Conservation (phyloP, 2,888 invertebrate species). For the Drosophila kokeensis region DNA sequence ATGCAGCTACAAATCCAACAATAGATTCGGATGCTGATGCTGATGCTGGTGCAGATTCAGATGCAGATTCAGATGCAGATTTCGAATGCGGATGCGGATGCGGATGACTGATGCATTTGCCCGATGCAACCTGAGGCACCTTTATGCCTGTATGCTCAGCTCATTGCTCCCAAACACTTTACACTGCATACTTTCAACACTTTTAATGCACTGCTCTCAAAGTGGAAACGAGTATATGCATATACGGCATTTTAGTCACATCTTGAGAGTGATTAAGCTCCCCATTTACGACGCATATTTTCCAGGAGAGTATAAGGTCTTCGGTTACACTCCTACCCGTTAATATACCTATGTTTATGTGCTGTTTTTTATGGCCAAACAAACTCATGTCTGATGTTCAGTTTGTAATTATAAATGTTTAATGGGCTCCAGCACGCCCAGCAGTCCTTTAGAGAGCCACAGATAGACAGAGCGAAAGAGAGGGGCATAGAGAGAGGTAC, state of each 20-base stretch:
- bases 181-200: conserved; percentile 44
- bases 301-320: not conserved
- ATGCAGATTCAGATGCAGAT: no score
- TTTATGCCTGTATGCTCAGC: conserved; percentile 31
- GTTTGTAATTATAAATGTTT: conserved; percentile 83
- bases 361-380: conserved; percentile 17
- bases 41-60: not conserved
- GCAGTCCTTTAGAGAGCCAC: conserved; percentile 10
- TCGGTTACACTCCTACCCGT: not conserved
- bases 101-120: conserved; percentile 5
- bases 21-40: conserved; percentile 24
- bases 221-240: not conserved
- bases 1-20: conserved; percentile 46
- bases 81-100: not conserved
- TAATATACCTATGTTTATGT: conserved; percentile 2
- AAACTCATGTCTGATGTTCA: conserved; percentile 38
- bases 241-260: not conserved
- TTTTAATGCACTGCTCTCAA: conserved; percentile 10
- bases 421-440: conserved; percentile 56
- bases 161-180: conserved; percentile 37
- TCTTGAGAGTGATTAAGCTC: not conserved
- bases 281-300: not conserved
- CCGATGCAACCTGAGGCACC: conserved; percentile 24
- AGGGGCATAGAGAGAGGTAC: not conserved
- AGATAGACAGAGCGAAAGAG: no score